phyloP scores from a whole-genome alignment of 2,888 invertebrate genomes.

The Ectobius pallidus region DNA sequence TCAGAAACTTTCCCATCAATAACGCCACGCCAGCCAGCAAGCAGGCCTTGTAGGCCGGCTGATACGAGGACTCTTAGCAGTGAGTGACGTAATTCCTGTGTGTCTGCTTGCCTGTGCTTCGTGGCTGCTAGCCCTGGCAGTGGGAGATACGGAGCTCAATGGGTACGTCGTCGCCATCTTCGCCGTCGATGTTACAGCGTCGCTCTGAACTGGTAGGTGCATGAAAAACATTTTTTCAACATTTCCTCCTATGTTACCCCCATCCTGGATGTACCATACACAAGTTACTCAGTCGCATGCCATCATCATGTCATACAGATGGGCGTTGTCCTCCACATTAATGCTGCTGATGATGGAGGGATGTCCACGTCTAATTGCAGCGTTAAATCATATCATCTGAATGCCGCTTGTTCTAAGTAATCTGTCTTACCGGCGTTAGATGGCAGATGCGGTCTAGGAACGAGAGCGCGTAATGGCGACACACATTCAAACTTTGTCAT shows the following conservation, averaged over 20 bases:
- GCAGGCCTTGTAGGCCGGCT: constrained; percentile 18
- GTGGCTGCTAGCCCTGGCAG: constrained; percentile 18
- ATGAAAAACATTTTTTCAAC: neutral
- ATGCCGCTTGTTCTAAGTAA: neutral
- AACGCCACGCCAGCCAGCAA: constrained; percentile 7
- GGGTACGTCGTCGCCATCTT: constrained; percentile 13
- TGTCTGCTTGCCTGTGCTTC: constrained; percentile 20
- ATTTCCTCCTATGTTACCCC: neutral
- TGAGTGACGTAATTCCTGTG: constrained; percentile 15
- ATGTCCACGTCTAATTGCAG: constrained; percentile 1
- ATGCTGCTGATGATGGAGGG: neutral
- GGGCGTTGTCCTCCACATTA: neutral
- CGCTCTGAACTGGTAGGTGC: constrained; percentile 12
- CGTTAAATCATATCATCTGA: neutral
- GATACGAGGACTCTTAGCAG: constrained; percentile 22
- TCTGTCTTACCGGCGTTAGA: neutral
- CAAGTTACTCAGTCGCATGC: no score
- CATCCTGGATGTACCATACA: no score
- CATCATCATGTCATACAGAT: no score
- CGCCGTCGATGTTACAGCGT: constrained; percentile 20
- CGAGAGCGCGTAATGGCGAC: constrained; percentile 9
- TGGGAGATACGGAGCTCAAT: constrained; percentile 16
- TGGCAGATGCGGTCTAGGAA: constrained; percentile 12
- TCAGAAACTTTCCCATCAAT: constrained; percentile 10
- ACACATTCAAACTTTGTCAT: constrained; percentile 3